Percentiles rank a stretch among this genome's conserved stretches.
phyloP scores from a whole-genome alignment of 2,113 vertebrate genomes.

The Elachura formosa region DNA sequence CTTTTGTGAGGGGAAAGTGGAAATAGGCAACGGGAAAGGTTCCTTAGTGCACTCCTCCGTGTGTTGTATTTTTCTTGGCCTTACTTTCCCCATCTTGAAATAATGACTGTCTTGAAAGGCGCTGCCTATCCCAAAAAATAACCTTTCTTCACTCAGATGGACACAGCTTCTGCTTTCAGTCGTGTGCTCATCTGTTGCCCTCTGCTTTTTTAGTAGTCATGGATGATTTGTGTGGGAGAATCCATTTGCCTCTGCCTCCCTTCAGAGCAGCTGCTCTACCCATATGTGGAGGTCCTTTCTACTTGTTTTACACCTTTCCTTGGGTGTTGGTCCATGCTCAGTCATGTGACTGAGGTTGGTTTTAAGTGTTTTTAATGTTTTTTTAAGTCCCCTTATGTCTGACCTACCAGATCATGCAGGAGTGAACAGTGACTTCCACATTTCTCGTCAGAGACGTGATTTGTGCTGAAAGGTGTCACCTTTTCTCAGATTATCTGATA shows the following conservation, averaged over 20 bases:
- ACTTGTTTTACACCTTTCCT: background rate
- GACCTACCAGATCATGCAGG: accelerated
- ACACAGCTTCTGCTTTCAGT: background rate
- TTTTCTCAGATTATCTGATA: background rate
- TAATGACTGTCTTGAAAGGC: background rate
- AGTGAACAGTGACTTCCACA: background rate
- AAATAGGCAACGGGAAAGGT: background rate
- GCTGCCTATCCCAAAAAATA: background rate
- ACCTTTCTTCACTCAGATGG: background rate
- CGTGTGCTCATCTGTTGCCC: background rate
- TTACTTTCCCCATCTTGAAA: background rate
- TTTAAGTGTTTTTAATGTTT: background rate
- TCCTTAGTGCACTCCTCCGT: background rate
- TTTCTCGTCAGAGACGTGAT: background rate
- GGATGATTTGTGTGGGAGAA: background rate
- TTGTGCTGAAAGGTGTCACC: background rate
- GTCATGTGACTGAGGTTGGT: background rate
- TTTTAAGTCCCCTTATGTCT: background rate
- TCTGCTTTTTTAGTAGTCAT: background rate
- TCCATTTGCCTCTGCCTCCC: background rate
- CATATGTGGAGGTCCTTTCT: background rate
- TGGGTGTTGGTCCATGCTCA: background rate
- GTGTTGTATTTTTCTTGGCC: background rate
- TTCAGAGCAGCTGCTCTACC: background rate
- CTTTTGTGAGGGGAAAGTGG: background rate